Percentiles rank a stretch among this genome's conserved stretches.
Conservation (phyloP, 2,113 vertebrate genomes). For the Columba livia region DNA sequence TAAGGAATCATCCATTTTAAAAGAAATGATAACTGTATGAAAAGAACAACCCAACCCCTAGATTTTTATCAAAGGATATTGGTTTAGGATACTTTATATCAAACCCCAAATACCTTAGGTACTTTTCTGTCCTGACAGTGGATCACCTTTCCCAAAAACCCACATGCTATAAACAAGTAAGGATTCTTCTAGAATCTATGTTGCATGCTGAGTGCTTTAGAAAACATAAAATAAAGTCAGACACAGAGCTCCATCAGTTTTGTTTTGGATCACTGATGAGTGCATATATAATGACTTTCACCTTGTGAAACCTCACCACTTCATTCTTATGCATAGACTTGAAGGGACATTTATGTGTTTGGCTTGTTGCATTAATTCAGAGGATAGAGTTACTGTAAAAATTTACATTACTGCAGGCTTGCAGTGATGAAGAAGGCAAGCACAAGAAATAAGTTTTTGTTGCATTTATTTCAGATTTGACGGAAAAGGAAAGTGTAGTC, state of each 20-base stretch:
- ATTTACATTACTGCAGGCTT: constrained; percentile 22
- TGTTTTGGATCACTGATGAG: neutral
- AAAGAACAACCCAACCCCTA: neutral
- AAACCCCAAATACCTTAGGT: neutral
- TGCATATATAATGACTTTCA: neutral
- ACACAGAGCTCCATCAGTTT: neutral
- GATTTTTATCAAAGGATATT: neutral
- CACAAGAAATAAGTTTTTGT: constrained; percentile 7
- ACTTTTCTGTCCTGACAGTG: neutral
- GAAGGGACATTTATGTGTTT: constrained; percentile 19
- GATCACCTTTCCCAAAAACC: neutral
- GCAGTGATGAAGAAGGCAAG: constrained; percentile 6
- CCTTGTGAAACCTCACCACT: neutral
- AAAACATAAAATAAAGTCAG: neutral
- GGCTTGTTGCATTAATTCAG: constrained; percentile 43
- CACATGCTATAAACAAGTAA: neutral
- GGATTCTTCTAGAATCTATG: neutral
- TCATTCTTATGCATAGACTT: constrained; percentile 53
- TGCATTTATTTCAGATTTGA: constrained; percentile 28
- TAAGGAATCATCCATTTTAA: neutral
- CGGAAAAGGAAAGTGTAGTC: neutral
- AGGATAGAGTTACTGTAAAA: constrained; percentile 27
- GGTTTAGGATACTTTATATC: neutral
- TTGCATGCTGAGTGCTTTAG: neutral
- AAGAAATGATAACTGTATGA: neutral